phyloP scores from a whole-genome alignment of 2,888 invertebrate genomes.

The Pherbina coryleti region DNA sequence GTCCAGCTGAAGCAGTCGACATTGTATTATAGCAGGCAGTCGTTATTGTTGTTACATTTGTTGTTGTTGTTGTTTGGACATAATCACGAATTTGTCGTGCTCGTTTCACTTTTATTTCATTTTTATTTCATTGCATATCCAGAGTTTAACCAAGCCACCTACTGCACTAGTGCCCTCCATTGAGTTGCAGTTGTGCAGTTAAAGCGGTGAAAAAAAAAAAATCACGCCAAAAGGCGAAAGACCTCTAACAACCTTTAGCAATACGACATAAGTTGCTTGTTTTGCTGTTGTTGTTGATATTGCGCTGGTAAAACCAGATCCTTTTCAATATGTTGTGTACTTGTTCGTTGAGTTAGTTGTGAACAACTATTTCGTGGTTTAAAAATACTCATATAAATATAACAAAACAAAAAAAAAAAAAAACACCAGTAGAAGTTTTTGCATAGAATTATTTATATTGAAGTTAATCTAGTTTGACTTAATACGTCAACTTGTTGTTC shows the following conservation, averaged over 20 bases:
- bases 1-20: background rate
- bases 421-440: too few species aligned
- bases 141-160: too few species aligned
- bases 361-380: background rate
- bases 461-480: too few species aligned
- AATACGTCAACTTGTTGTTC: too few species aligned
- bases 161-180: background rate
- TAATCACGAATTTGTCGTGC: conserved; percentile 8
- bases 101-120: background rate
- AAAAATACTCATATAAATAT: background rate
- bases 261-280: background rate
- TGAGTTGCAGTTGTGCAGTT: background rate
- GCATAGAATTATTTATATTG: too few species aligned
- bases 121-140: background rate
- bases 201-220: background rate
- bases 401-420: too few species aligned
- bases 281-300: background rate
- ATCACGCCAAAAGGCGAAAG: conserved; percentile 5
- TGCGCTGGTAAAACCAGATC: conserved; percentile 2
- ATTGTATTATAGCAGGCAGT: background rate
- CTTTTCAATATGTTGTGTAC: background rate
- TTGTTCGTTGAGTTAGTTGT: background rate
- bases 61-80: background rate
- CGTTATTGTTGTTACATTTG: background rate
- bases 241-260: conserved; percentile 25